Base-by-base conservation (phyloP, 2,113 vertebrate genomes). In the Ochotona princeps region DNA sequence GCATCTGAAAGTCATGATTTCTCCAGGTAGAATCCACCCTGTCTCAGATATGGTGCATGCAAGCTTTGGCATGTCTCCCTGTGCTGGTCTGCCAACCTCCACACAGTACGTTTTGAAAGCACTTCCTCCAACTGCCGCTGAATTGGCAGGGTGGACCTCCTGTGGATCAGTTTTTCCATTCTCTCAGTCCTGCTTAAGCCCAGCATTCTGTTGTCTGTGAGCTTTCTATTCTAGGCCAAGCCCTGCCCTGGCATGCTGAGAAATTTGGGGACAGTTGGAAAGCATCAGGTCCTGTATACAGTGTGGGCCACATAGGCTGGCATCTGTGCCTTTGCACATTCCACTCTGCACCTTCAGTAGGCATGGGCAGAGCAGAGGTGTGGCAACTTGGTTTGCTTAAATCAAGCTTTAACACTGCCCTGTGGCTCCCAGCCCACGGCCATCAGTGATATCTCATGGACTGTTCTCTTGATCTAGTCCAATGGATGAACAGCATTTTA, bases 151-250 rank as follows among this genome's bases (percentile, higher is more conserved):
- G 87, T 83, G 32, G 82, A 72, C 85, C 96, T 86, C 82, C 75
- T 79, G 93, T 38, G 72, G 73, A 70, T 97, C 96, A 97, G 60
- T 82, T 91, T 98, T 96, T 89, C 96, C 89, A 79, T 94, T 85
- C 94, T 93, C 94, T 95, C 93, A 95, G 69, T 90, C 86, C 57
- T 91, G 87, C 25, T 44, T 84, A 67, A 28, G 74, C 44, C 91
- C 8, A 61, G 26, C 17, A 57, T 96, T 92, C 87, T 87, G 26
- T 89, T 75, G 32, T 76, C 89, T 85, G 11, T 92, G 90, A 93
- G 17, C 67, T 61, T 80, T 89, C 89, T 93, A 32, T 81, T 90
- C 74, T 81, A 89, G 83, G 87, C 8, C 6, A 20, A 35, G 66
- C 70, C 76, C 86, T 93, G 63, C 47, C 89, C 70, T 0, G 63